Percentiles rank a stretch among this genome's conserved stretches.
phyloP scores from a whole-genome alignment of 2,888 invertebrate species.

The Rhopalosiphum nymphaeae region DNA sequence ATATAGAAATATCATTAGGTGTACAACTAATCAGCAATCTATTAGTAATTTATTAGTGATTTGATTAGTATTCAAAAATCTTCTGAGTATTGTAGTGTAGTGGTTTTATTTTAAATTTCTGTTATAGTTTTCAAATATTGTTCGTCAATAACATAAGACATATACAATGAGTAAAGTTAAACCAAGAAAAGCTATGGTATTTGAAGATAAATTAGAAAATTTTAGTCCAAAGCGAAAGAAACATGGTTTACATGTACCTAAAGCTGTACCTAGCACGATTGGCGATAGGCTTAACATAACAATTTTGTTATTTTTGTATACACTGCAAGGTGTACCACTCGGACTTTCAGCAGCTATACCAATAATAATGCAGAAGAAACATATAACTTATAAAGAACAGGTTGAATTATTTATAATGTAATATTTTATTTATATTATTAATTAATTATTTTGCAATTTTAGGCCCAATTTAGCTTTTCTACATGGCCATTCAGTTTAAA shows the following conservation, averaged over 20 bases:
- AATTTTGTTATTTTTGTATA: conserved; percentile 90
- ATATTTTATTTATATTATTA: neutral
- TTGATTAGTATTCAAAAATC: neutral
- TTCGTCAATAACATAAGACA: neutral
- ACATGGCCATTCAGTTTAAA: conserved; percentile 94
- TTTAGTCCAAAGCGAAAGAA: conserved; percentile 23
- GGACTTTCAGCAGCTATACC: conserved; percentile 95
- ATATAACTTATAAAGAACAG: conserved; percentile 95
- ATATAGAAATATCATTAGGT: neutral
- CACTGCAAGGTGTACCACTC: conserved; percentile 94
- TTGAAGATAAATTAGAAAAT: conserved; percentile 30
- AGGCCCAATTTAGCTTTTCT: conserved; percentile 93
- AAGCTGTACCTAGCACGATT: conserved; percentile 21
- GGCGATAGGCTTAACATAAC: conserved; percentile 87
- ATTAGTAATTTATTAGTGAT: neutral
- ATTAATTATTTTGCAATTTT: conserved; percentile 69
- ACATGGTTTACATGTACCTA: neutral
- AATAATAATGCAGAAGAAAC: conserved; percentile 92
- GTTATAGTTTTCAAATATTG: neutral
- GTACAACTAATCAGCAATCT: neutral
- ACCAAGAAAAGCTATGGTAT: conserved; percentile 21
- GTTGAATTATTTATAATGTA: conserved; percentile 70
- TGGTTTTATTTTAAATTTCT: neutral
- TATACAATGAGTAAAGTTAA: conserved; percentile 28
- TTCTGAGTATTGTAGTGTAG: neutral